Evolutionary conservation across 2,797 vertebrate genomes (phyloP), one percentile per base, ranked within the genome.

Genomic region (Chelonia mydas): DNA sequence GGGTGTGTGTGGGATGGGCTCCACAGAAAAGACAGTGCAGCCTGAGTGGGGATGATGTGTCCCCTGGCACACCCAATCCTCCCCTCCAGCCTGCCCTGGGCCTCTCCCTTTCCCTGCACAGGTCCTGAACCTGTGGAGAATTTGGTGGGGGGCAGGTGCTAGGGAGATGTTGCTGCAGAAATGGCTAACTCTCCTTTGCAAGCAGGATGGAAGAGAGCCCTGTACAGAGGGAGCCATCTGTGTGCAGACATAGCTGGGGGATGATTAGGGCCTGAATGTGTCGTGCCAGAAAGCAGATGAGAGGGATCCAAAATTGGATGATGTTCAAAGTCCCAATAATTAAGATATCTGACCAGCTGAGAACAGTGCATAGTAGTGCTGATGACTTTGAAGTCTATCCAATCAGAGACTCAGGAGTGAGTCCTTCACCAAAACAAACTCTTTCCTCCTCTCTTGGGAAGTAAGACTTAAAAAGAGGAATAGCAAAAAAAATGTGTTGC

Each of bases 391-490:
- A 76, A 53, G 31, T n/a, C 25, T 84, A 17, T 31, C 49, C 7
- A 86, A 6, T 10, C 51, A 41, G 49, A 68, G 33, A 27, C 1
- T 16, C 16, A n/a, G 49, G 8, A 31, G 5, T 72, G n/a, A 90
- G 3, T 77, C 15, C 25, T 31, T 77, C 41, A 28, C 45, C 74
- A 47, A 50, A 86, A 86, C 17, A 49, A 68, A 47, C 25, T 5
- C 19, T 83, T 51, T 21, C 87, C 86, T 87, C 91, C 57, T 47
- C 72, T 59, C 21, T 89, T 93, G 49, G 77, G 21, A 78, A 50
- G 6, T 1, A 3, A 0, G 54, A 54, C 1, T 80, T 72, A 31
- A 81, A 49, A 87, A 1, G 0, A 81, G 45, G 78, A 50, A 54
- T 45, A 78, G 50, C 15, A 59, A 28, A 6, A 77, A 55, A 86